These are phyloP conservation scores for Sardinella longiceps DNA, from an alignment of 2,797 vertebrate species.

Conservation along the genomic window DNA sequence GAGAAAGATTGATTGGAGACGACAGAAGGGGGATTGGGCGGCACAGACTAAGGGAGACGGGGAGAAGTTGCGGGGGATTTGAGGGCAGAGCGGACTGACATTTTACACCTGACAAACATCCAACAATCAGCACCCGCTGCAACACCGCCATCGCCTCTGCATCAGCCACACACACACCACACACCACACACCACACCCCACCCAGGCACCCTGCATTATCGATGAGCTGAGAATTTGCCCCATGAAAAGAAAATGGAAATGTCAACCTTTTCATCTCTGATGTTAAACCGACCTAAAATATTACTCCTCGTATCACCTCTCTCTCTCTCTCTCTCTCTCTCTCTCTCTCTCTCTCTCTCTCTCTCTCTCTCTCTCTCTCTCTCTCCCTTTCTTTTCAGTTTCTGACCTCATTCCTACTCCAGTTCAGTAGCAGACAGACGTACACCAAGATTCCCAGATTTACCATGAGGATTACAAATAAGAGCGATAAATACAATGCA, in stretches of 20 bases:
- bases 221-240: constrained; percentile 13
- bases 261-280: constrained; percentile 17
- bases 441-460: not conserved
- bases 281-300: constrained; percentile 15
- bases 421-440: not conserved
- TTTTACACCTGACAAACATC: constrained; percentile 23
- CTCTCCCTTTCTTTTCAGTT: not conserved
- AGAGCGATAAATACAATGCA: not conserved
- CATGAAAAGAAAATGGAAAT: constrained; percentile 24
- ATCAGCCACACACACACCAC: not conserved
- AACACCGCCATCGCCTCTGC: not conserved
- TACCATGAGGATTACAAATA: not conserved
- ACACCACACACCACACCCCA: not conserved
- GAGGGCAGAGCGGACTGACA: constrained; percentile 19
- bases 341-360: not conserved
- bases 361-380: not conserved
- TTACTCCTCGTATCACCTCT: not conserved
- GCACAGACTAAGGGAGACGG: not conserved
- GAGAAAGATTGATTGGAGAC: not conserved
- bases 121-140: constrained; percentile 4
- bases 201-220: constrained; percentile 1
- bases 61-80: not conserved
- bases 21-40: constrained; percentile 6
- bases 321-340: not conserved
- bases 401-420: not conserved